These are phyloP conservation scores for Tetropium fuscum DNA, from an alignment of 2,888 invertebrate genomes.

Conservation along the genomic window DNA sequence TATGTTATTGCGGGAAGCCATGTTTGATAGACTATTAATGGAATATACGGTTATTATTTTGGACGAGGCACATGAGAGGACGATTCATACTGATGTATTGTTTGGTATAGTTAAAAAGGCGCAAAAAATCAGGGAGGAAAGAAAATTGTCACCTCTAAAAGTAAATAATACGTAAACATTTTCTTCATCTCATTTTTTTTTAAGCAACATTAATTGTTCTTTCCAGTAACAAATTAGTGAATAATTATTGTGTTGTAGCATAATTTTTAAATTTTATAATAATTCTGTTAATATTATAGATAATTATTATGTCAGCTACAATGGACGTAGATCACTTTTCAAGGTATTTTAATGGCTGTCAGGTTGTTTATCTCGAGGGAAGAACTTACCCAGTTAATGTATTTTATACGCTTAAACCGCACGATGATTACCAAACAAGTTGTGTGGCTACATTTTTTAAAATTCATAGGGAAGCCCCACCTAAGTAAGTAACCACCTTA, in stretches of 20 bases:
- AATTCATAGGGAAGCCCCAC: slow-evolving; percentile 84
- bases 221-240: too few relatives aligned
- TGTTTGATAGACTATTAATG: slow-evolving; percentile 79
- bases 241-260: too few relatives aligned
- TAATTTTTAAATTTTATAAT: too few relatives aligned
- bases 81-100: slow-evolving; percentile 92
- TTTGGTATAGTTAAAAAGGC: slow-evolving; percentile 93
- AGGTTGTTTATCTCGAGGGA: slow-evolving; percentile 91
- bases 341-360: slow-evolving; percentile 87
- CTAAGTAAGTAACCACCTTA: slow-evolving; percentile 77
- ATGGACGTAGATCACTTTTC: slow-evolving; percentile 96
- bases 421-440: slow-evolving; percentile 87
- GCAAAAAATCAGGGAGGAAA: slow-evolving; percentile 77
- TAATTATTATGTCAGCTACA: slow-evolving; percentile 94
- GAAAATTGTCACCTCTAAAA: slow-evolving; percentile 74
- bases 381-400: slow-evolving; percentile 85
- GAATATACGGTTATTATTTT: slow-evolving; percentile 87
- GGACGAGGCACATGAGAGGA: slow-evolving; percentile 97
- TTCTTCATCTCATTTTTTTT: too few relatives aligned
- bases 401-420: slow-evolving; percentile 76
- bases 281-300: slow-evolving; percentile 66
- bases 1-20: slow-evolving; percentile 91
- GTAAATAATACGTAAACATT: too few relatives aligned
- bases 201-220: too few relatives aligned
- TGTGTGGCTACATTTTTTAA: slow-evolving; percentile 90